A percentile compares a stretch with the other conserved stretches of the same genome.
Conservation (phyloP, 2,113 vertebrate genomes). For the Kryptolebias marmoratus region DNA sequence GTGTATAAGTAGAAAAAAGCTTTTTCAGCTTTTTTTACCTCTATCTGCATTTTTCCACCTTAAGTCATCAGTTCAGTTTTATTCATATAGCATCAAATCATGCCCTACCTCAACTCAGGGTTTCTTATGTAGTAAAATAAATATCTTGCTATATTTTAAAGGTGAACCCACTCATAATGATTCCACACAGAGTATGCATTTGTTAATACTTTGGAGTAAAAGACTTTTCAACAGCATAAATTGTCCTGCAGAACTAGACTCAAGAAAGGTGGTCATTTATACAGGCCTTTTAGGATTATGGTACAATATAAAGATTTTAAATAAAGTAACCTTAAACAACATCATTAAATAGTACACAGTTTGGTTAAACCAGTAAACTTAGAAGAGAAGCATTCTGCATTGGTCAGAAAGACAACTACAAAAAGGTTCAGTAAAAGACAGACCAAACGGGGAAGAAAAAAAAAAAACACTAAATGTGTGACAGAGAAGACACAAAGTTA, state of each 20-base stretch:
- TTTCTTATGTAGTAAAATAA: background rate
- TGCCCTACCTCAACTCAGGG: background rate
- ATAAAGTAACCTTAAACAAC: background rate
- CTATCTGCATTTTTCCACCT: conserved; percentile 14
- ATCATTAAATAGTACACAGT: background rate
- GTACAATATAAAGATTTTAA: background rate
- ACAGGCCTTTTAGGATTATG: background rate
- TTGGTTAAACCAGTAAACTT: background rate
- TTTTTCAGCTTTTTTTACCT: background rate
- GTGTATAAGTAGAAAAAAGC: background rate
- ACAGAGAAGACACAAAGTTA: background rate
- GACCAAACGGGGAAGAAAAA: too few relatives aligned
- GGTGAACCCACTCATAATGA: background rate
- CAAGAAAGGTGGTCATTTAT: background rate
- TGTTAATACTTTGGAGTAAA: background rate
- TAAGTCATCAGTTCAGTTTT: conserved; percentile 6
- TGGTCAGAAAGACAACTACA: too few relatives aligned
- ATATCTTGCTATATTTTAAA: background rate
- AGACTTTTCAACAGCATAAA: background rate
- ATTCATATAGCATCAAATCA: background rate
- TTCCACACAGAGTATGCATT: background rate
- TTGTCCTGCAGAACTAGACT: background rate
- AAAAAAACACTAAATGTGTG: background rate
- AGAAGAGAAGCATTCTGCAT: background rate
- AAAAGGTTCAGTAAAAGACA: background rate